phyloP scores from a whole-genome alignment of 2,113 vertebrate genomes.

The Hiodon tergisus region DNA sequence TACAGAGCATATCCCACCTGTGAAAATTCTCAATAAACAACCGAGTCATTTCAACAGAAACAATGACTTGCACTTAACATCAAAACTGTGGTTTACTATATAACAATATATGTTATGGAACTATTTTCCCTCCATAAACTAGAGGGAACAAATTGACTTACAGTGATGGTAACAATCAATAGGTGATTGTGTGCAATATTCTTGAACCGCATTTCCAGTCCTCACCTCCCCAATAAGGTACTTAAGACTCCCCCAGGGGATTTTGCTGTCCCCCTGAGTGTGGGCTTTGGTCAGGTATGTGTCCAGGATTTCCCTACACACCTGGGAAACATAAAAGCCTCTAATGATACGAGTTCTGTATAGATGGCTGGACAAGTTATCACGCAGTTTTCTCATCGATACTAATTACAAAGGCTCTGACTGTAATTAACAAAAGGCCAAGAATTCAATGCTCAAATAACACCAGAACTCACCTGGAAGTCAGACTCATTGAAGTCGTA shows the following conservation, averaged over 20 bases:
- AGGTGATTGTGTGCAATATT: too few species aligned
- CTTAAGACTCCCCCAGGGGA: conserved; percentile 91
- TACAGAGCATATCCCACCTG: background rate
- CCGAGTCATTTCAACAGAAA: background rate
- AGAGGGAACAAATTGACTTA: too few species aligned
- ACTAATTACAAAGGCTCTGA: background rate
- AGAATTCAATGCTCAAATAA: background rate
- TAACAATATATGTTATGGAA: too few species aligned
- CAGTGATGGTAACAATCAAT: background rate
- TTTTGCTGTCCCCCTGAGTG: conserved; percentile 68
- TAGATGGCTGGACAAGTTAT: background rate
- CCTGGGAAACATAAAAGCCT: conserved; percentile 55
- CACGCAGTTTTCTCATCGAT: too few species aligned
- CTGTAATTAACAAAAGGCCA: too few species aligned
- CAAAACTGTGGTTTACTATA: too few species aligned
- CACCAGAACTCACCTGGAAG: conserved; percentile 70
- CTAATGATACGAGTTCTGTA: background rate
- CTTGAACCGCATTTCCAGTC: background rate
- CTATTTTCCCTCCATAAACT: too few species aligned
- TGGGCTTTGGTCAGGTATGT: conserved; percentile 85
- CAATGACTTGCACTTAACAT: too few species aligned
- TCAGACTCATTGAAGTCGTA: conserved; percentile 96
- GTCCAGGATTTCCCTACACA: conserved; percentile 90
- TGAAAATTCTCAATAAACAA: background rate
- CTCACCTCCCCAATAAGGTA: conserved; percentile 93